Conservation (phyloP, 2,888 invertebrate species). For the Chouioia cunea region DNA sequence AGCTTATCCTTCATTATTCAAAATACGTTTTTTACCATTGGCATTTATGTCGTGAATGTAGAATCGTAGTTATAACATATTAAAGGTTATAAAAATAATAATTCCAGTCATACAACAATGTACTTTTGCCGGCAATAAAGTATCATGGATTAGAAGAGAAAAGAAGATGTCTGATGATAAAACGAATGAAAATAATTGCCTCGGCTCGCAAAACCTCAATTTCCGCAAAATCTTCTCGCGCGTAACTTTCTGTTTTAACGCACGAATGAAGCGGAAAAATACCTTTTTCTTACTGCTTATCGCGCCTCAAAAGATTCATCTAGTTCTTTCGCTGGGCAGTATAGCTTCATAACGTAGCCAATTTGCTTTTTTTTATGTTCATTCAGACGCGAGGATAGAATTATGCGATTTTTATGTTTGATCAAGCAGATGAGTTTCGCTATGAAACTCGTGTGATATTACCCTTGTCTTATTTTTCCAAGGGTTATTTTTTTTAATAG, state of each 20-base stretch:
- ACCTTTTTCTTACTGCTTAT: conserved; percentile 10
- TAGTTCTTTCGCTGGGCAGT: conserved; percentile 9
- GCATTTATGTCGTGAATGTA: too few relatives aligned
- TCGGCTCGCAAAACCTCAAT: conserved; percentile 36
- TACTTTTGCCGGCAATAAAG: too few relatives aligned
- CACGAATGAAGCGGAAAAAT: conserved; percentile 31
- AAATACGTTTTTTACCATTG: too few relatives aligned
- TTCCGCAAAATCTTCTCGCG: conserved; percentile 20
- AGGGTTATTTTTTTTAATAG: too few relatives aligned
- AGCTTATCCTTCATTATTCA: too few relatives aligned
- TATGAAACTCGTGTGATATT: too few relatives aligned
- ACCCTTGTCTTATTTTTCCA: too few relatives aligned
- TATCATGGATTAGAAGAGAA: too few relatives aligned
- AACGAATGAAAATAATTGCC: conserved; percentile 33
- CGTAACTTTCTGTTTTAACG: conserved; percentile 36
- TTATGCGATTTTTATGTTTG: background rate
- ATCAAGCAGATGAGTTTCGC: background rate
- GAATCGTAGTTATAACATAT: too few relatives aligned
- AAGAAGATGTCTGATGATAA: background rate
- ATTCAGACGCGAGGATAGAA: background rate
- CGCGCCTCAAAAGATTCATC: conserved; percentile 15
- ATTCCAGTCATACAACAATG: too few relatives aligned
- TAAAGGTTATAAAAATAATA: too few relatives aligned
- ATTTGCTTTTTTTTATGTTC: background rate
- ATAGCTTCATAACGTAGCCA: background rate